A percentile compares a stretch with the other conserved stretches of the same genome.
Evolutionary conservation across 2,888 invertebrate genomes (phyloP).

Genomic region (Ariolimax columbianus): DNA sequence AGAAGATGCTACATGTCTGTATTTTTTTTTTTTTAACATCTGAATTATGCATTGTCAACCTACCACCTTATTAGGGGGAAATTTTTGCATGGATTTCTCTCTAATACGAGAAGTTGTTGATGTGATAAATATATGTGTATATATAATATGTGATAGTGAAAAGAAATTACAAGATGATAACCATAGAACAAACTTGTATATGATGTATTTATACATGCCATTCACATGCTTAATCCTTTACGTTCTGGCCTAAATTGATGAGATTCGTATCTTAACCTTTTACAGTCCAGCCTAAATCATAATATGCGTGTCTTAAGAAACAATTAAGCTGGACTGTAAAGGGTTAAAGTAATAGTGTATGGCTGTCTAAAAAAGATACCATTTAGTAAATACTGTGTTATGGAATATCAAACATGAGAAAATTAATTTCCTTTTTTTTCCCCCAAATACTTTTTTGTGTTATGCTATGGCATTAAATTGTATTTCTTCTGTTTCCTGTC

Average conservation of each 20-base stretch:
- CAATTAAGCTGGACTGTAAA: too few relatives aligned
- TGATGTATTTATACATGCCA: background rate
- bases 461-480: background rate
- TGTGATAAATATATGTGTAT: background rate
- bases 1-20: background rate
- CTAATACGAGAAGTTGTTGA: background rate
- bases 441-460: background rate
- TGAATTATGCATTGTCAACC: background rate
- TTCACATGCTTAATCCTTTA: too few relatives aligned
- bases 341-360: too few relatives aligned
- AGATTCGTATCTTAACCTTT: too few relatives aligned
- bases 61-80: background rate
- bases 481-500: too few relatives aligned
- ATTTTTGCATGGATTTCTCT: background rate
- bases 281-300: too few relatives aligned
- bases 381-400: background rate
- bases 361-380: too few relatives aligned
- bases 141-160: background rate
- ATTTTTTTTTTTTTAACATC: background rate
- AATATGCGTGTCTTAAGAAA: too few relatives aligned
- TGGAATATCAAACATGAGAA: slow-evolving; percentile 1
- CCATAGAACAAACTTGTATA: slow-evolving; percentile 4
- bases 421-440: too few relatives aligned
- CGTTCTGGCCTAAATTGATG: too few relatives aligned
- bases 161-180: background rate